Evolutionary conservation across 1,140 invertebrate species (phyloP), one percentile per base, ranked within the genome.

Genomic region (Sminthurinus signatus): DNA sequence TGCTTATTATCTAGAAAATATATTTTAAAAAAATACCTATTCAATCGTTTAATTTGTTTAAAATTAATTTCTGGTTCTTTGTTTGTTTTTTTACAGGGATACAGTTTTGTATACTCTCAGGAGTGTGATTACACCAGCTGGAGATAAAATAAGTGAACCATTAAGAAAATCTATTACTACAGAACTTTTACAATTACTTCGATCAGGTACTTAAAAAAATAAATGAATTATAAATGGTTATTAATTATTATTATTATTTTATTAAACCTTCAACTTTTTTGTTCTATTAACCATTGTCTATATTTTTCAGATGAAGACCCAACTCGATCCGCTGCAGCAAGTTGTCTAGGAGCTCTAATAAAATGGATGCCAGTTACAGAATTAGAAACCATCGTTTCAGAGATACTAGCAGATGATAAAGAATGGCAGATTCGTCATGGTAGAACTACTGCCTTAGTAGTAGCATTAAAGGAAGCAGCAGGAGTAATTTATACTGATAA

Each of bases 71-170:
- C 10, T 10, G n/a, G 29, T 42, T 3, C 21, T 2, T 5, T 14
- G 10, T 21, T 4, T 23, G 32, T 65, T 55, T 44, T 67, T 62
- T 64, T 74, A 68, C 66, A 87, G 86, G 72, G 93, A 96, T 80
- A 97, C 93, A 2, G 89, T 90, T 82, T 76, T 96, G 31, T 91
- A 94, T 78, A 92, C 93, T 15, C 76, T 97, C 44, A 80, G 94
- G 71, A 86, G 86, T 62, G 85, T 93, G 32, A 82, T 95, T 36
- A 84, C 82, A 12, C 85, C 86, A 31, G 90, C 89, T 51, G 93
- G 93, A 4, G 85, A 88, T 64, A 95, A 94, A 80, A 91, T 97
- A 85, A 86, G 54, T 56, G 54, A 56, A 21, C 54, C 54, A 19
- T 28, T 56, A 25, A 36, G 54, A 28, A 56, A 56, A 25, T 56